Percentiles rank a stretch among this genome's conserved stretches.
Conservation (phyloP, 2,113 vertebrate species). For the Hiodon tergisus region DNA sequence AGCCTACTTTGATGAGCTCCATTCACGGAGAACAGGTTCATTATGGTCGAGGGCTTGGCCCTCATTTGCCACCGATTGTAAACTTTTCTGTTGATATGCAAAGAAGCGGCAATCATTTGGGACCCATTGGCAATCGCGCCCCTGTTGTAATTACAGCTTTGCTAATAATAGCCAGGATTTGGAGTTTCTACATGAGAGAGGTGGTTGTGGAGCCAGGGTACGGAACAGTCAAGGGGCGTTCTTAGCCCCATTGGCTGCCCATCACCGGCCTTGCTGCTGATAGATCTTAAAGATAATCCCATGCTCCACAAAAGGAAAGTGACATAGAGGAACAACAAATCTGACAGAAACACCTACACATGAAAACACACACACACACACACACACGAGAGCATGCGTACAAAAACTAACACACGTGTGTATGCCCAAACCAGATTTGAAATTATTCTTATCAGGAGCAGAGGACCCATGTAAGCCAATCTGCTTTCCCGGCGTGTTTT, state of each 20-base stretch:
- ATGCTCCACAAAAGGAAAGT: not conserved
- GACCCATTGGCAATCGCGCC: conserved; percentile 50
- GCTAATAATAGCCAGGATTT: conserved; percentile 45
- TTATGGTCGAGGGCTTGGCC: conserved; percentile 32
- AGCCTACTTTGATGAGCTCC: conserved; percentile 13
- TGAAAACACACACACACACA: not conserved
- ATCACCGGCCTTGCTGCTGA: not conserved
- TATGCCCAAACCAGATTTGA: not conserved
- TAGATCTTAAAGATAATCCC: not conserved
- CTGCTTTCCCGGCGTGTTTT: not conserved
- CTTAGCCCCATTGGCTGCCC: not conserved
- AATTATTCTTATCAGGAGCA: conserved; percentile 6
- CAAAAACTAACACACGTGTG: not conserved
- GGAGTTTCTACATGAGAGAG: conserved; percentile 40
- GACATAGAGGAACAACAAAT: not conserved
- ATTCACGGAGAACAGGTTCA: conserved; percentile 29
- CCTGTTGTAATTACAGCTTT: conserved; percentile 55
- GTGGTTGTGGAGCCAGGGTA: conserved; percentile 21
- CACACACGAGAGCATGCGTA: conserved; percentile 1
- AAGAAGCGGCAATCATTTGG: conserved; percentile 53
- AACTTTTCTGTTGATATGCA: conserved; percentile 63
- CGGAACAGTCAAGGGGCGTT: not conserved
- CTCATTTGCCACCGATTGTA: conserved; percentile 39
- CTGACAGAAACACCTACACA: not conserved
- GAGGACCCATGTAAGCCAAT: not conserved